Evolutionary conservation across 2,797 vertebrate species (phyloP).

Genomic region (Lycodopsis pacificus): DNA sequence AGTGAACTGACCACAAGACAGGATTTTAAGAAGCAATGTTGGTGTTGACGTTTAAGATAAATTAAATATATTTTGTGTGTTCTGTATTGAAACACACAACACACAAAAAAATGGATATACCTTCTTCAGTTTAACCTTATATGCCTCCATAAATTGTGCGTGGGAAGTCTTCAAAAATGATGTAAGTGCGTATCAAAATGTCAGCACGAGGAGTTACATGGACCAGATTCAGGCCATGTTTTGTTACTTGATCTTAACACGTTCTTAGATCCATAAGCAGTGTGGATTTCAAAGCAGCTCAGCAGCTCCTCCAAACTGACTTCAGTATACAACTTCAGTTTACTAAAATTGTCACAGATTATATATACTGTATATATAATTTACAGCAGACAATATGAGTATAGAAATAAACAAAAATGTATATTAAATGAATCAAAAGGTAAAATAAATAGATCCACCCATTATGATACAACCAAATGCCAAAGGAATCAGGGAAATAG

Average conservation of each 20-base stretch:
- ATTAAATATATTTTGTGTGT: no score
- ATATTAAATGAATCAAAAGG: no score
- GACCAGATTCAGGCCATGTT: neutral
- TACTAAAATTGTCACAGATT: neutral
- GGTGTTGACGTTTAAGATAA: neutral
- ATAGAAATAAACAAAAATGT: no score
- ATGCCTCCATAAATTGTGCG: neutral
- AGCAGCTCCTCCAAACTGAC: neutral
- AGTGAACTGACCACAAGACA: neutral
- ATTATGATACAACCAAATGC: no score
- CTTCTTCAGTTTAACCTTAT: neutral
- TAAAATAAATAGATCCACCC: no score
- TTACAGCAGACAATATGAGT: no score
- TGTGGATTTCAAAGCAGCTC: neutral
- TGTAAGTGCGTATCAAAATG: neutral
- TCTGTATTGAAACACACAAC: no score
- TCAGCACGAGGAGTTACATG: neutral
- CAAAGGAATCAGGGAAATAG: no score
- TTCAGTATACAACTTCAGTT: neutral
- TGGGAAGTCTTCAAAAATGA: neutral
- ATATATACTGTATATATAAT: neutral
- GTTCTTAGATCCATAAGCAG: neutral
- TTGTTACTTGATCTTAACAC: neutral
- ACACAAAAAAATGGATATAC: no score
- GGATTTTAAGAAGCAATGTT: neutral